Percentiles rank a stretch among this genome's conserved stretches.
These are phyloP conservation scores for Papilio helenus DNA, from an alignment of 1,140 invertebrate genomes.

Conservation along the genomic window DNA sequence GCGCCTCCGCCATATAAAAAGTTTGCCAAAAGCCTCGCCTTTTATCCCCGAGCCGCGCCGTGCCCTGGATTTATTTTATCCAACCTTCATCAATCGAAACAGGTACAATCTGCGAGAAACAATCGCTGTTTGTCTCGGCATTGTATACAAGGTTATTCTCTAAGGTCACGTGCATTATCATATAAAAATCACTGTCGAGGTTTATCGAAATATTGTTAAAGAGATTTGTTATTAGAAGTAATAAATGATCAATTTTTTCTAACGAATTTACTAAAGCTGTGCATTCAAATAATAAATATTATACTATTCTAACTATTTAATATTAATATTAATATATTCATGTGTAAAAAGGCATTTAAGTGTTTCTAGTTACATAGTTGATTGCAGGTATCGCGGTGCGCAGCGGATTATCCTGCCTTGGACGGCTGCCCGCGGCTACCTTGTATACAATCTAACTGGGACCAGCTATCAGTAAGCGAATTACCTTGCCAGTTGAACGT, in stretches of 20 bases:
- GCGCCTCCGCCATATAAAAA: conserved; percentile 47
- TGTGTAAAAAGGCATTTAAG: conserved; percentile 39
- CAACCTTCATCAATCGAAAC: conserved; percentile 60
- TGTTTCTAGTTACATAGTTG: conserved; percentile 36
- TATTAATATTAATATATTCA: background rate
- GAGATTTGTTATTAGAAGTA: background rate
- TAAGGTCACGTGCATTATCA: background rate
- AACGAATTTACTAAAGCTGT: background rate
- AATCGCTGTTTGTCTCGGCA: conserved; percentile 29
- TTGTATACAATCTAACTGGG: conserved; percentile 47
- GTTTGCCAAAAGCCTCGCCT: conserved; percentile 45
- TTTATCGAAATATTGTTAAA: background rate
- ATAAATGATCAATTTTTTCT: background rate
- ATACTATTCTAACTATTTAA: too few species aligned
- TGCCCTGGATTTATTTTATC: conserved; percentile 47
- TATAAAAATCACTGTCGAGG: background rate
- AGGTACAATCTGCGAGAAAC: conserved; percentile 24
- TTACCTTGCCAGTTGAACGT: background rate
- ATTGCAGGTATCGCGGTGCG: conserved; percentile 40
- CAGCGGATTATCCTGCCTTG: conserved; percentile 63
- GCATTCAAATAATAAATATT: too few species aligned
- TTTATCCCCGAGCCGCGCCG: conserved; percentile 42
- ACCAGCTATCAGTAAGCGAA: conserved; percentile 32
- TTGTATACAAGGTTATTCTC: conserved; percentile 31
- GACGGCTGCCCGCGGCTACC: conserved; percentile 53